These are phyloP conservation scores for Antechinus stuartii DNA, from an alignment of 2,113 vertebrate species.

Conservation along the genomic window DNA sequence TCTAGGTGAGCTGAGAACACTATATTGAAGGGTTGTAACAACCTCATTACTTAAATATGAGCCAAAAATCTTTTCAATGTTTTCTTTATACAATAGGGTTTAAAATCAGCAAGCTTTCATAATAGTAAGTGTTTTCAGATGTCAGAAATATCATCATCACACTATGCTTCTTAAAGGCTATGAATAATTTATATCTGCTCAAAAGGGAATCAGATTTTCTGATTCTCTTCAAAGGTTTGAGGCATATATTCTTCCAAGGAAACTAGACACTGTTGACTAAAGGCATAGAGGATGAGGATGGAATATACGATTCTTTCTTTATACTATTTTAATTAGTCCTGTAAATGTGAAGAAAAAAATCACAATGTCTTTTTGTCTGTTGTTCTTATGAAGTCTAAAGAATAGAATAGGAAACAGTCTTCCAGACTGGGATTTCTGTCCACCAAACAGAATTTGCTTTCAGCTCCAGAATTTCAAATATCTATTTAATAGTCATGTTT, in stretches of 20 bases:
- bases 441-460: not conserved
- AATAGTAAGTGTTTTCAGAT: slow-evolving; percentile 9
- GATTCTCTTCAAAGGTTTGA: not conserved
- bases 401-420: not conserved
- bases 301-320: not conserved
- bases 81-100: not conserved
- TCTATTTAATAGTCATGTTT: not conserved
- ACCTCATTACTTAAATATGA: slow-evolving; percentile 1
- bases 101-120: not conserved
- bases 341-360: not conserved
- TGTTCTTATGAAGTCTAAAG: not conserved
- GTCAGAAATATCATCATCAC: slow-evolving; percentile 34
- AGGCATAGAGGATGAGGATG: not conserved
- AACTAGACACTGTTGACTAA: not conserved
- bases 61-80: not conserved
- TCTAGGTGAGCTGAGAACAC: not conserved
- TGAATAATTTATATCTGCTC: slow-evolving; percentile 45
- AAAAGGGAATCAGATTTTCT: not conserved
- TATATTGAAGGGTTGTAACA: not conserved
- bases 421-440: not conserved
- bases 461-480: not conserved
- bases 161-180: slow-evolving; percentile 15
- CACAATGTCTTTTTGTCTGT: not conserved
- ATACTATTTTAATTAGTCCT: not conserved
- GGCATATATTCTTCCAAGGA: not conserved